Base-by-base conservation (phyloP, 1,140 invertebrate species). In the Neodiprion virginianus region DNA sequence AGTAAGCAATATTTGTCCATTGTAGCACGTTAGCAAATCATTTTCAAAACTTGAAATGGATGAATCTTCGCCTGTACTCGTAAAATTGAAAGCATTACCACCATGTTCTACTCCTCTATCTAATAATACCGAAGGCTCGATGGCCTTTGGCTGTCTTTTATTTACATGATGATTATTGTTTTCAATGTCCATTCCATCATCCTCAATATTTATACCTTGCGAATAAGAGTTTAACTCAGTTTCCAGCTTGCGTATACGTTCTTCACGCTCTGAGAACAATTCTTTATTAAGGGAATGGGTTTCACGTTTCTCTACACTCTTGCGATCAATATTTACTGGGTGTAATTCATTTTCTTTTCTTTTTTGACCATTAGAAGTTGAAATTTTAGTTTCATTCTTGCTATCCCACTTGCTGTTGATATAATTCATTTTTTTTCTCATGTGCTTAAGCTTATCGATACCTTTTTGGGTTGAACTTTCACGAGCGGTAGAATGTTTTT, bases 41-140 rank as follows among this genome's bases (percentile, higher is more conserved):
- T 90, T 93, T 89, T 95, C 94, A 85, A 95, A 95, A 85, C 94
- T 95, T 0, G 94, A 95, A 61, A 93, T 88, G 10, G 93, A 93
- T 40, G 90, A 91, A 72, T 91, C 92, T 71, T 92, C 90, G 53
- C 89, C 85, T 8, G 80, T 71, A 69, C 88, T 78, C 0, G 90
- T 90, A 67, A 86, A 88, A 80, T 94, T 93, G 73, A 90, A 86
- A 1, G 91, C 91, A 86, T 92, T 94, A 9, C 94, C 94, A 11
- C 94, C 94, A 81, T 95, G 94, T 78, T 90, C 91, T 40, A 94
- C 91, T n/a, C 92, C 93, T 69, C 91, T 89, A 86, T 95, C 94
- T 49, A 94, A 87, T 71, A 94, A 85, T 14, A 84, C 82, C 5
- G 85, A 80, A 75, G 91, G 91, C 69, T 91, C 91, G 12, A 84